phyloP scores from a whole-genome alignment of 2,113 vertebrate genomes.

The Oryzias curvinotus region DNA sequence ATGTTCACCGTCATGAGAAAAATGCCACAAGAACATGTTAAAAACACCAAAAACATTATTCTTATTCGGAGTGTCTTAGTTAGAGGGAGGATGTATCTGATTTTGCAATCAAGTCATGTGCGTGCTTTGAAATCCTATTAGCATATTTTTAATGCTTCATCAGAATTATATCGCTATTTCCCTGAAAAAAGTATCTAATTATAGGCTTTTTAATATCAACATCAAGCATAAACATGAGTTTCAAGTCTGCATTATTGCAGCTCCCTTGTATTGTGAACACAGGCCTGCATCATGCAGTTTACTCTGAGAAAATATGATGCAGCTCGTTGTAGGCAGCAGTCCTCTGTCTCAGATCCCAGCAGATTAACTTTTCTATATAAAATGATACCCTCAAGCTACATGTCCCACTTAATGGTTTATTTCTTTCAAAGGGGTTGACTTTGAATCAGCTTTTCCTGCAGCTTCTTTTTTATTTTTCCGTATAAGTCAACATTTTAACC shows the following conservation, averaged over 20 bases:
- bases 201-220: too few relatives aligned
- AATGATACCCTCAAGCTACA: constrained; percentile 31
- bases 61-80: too few relatives aligned
- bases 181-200: too few relatives aligned
- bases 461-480: neutral
- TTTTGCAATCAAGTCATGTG: too few relatives aligned
- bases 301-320: constrained; percentile 9
- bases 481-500: neutral
- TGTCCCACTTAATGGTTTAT: constrained; percentile 29
- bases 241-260: neutral
- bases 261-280: neutral
- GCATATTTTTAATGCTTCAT: too few relatives aligned
- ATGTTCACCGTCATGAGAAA: too few relatives aligned
- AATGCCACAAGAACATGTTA: too few relatives aligned
- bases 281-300: constrained; percentile 5
- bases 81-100: too few relatives aligned
- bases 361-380: constrained; percentile 34
- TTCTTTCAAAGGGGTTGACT: constrained; percentile 21
- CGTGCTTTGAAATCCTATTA: too few relatives aligned
- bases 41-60: too few relatives aligned
- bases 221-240: neutral
- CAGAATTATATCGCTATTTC: too few relatives aligned
- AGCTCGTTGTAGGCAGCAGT: constrained; percentile 17
- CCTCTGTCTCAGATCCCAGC: constrained; percentile 29
- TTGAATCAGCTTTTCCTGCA: constrained; percentile 12